phyloP scores from a whole-genome alignment of 2,888 invertebrate genomes.

The Hoplodrina ambigua region DNA sequence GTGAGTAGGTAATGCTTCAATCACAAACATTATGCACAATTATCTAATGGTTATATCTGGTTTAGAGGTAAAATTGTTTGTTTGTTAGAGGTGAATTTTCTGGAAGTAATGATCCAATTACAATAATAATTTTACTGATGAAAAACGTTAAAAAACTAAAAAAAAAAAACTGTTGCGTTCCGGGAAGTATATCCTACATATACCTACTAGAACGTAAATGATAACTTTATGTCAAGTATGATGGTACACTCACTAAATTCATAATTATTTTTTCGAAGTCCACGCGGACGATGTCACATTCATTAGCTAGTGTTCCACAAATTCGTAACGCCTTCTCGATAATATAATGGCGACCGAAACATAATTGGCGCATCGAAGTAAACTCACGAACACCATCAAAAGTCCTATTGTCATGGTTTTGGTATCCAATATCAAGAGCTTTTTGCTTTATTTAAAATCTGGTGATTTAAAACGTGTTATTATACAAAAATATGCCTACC shows the following conservation, averaged over 20 bases:
- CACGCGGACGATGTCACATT: not conserved
- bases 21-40: no score
- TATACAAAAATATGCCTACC: slow-evolving; percentile 19
- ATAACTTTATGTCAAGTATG: no score
- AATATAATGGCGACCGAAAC: slow-evolving; percentile 34
- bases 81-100: no score
- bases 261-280: not conserved
- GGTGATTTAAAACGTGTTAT: slow-evolving; percentile 32
- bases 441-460: slow-evolving; percentile 12
- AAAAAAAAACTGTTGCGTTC: no score
- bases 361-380: slow-evolving; percentile 50
- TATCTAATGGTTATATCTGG: no score
- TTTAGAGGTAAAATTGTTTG: no score
- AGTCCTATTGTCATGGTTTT: slow-evolving; percentile 46
- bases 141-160: no score
- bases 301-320: not conserved
- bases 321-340: slow-evolving; percentile 19
- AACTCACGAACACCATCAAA: slow-evolving; percentile 51
- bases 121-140: no score
- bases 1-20: no score
- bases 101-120: no score
- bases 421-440: slow-evolving; percentile 35
- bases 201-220: no score
- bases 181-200: no score
- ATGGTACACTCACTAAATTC: not conserved